A percentile compares a stretch with the other conserved stretches of the same genome.
Evolutionary conservation across 2,113 vertebrate genomes (phyloP).

Genomic region (Macquaria australasica): DNA sequence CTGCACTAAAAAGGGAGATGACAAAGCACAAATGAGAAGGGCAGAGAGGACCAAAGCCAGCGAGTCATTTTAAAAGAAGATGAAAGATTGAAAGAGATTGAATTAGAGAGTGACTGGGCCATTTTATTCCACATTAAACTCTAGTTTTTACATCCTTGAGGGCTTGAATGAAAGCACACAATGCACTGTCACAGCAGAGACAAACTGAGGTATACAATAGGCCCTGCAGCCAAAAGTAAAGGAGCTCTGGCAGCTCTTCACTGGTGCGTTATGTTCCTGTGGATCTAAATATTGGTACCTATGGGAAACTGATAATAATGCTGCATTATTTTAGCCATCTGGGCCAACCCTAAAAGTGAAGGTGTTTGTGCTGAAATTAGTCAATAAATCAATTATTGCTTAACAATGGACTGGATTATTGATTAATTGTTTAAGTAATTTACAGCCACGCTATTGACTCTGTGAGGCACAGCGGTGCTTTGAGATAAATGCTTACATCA

Average conservation of each 20-base stretch:
- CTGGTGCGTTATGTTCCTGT: not conserved
- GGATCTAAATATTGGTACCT: not conserved
- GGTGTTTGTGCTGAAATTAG: not conserved
- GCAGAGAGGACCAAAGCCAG: not conserved
- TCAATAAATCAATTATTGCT: not conserved
- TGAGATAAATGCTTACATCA: not conserved
- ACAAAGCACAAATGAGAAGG: constrained; percentile 19
- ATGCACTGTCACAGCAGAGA: constrained; percentile 8
- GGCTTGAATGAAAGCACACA: constrained; percentile 17
- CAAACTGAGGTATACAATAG: constrained; percentile 6
- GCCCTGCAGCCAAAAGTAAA: constrained; percentile 10
- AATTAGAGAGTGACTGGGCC: constrained; percentile 24
- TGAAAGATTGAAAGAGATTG: constrained; percentile 27
- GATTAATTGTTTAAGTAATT: not conserved
- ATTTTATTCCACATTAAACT: constrained; percentile 24
- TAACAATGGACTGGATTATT: not conserved
- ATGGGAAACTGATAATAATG: not conserved
- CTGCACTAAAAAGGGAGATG: not conserved
- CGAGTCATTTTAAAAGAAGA: constrained; percentile 5
- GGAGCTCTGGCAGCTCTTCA: constrained; percentile 1
- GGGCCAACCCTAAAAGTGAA: not conserved
- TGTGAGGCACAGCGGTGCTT: too few relatives aligned
- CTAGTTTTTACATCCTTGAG: constrained; percentile 14
- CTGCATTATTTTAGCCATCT: not conserved
- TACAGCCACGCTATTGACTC: not conserved